Conservation (phyloP, 64 coral and sea anemone genomes). For the Pocillopora verrucosa region DNA sequence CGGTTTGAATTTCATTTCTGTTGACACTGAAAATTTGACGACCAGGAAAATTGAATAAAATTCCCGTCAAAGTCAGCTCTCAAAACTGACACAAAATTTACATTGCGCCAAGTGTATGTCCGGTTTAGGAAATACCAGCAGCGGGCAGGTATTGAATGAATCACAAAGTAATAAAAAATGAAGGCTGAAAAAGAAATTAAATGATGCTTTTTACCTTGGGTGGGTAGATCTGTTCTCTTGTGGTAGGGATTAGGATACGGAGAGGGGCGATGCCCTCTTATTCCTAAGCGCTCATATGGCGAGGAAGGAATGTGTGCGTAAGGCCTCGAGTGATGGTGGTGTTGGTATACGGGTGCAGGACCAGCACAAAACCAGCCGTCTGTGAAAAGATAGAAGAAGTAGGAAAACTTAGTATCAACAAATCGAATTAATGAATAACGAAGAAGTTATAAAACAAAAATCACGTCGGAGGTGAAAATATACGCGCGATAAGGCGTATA, state of each 20-base stretch:
- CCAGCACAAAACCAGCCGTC: slow-evolving; percentile 89
- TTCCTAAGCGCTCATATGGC: slow-evolving; percentile 75
- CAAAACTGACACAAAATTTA: neutral
- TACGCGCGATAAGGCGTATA: neutral
- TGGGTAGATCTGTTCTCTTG: slow-evolving; percentile 72
- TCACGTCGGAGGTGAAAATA: neutral
- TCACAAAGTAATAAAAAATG: neutral
- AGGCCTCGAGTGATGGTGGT: slow-evolving; percentile 63
- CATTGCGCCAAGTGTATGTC: neutral
- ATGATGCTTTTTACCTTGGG: slow-evolving; percentile 49
- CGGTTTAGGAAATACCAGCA: neutral
- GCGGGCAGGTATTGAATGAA: neutral
- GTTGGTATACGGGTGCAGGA: slow-evolving; percentile 59
- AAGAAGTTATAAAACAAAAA: neutral
- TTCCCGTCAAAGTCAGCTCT: neutral
- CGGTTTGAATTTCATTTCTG: neutral
- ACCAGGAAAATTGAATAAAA: slow-evolving; percentile 16
- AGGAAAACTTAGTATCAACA: neutral
- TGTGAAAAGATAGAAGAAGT: slow-evolving; percentile 17
- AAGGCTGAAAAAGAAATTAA: neutral
- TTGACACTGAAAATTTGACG: neutral
- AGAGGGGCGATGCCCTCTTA: slow-evolving; percentile 72
- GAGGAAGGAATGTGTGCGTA: slow-evolving; percentile 79
- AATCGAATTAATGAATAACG: neutral
- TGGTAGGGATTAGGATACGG: slow-evolving; percentile 89